Base-by-base conservation (phyloP, 2,888 invertebrate genomes). In the Venusia cambrica region DNA sequence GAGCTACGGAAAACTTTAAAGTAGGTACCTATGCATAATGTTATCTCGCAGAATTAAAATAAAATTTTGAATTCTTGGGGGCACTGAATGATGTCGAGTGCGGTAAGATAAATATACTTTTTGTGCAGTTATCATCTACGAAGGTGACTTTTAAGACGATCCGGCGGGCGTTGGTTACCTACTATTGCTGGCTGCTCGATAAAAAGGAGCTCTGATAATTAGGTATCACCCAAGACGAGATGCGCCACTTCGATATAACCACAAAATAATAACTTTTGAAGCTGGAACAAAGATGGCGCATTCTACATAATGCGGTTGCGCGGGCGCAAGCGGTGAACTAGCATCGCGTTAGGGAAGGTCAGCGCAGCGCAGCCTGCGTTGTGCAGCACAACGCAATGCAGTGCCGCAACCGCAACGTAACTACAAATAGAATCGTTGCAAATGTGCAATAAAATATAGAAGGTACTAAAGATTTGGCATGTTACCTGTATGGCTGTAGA, bases 341-440 rank as follows among this genome's bases (percentile, higher is more conserved):
- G 61, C 41, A 50, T 45, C 51, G 63, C 50, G 74, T 77, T 79
- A 74, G 58, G 77, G 70, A 67, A 78, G 78, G 78, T 78, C 77
- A 75, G 77, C 71, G 49, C 57, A 56, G 63, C 62, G 64, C 57
- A 31, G 54, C 56, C n/a, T n/a, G 61, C 56, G 51, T 37, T 45
- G 48, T 51, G 58, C 58, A 59, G 57, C 37, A 55, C 68, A 66
- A 65, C 57, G 62, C 67, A 66, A 72, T 54, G 45, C 22, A 40
- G 15, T 26, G 29, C 25, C 21, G 15, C 27, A 22, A 14, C 11
- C 7, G 35, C 17, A 14, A 25, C 21, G 15, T 31, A 22, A 14
- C 11, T 9, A 40, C 17, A 14, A 25, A 30, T 31, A 37, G 29
- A 29, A 24, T 17, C 17, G 13, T 25, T 7, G 3, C 7, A 26